phyloP scores from a whole-genome alignment of 1,140 invertebrate genomes.

The Lithobius niger region DNA sequence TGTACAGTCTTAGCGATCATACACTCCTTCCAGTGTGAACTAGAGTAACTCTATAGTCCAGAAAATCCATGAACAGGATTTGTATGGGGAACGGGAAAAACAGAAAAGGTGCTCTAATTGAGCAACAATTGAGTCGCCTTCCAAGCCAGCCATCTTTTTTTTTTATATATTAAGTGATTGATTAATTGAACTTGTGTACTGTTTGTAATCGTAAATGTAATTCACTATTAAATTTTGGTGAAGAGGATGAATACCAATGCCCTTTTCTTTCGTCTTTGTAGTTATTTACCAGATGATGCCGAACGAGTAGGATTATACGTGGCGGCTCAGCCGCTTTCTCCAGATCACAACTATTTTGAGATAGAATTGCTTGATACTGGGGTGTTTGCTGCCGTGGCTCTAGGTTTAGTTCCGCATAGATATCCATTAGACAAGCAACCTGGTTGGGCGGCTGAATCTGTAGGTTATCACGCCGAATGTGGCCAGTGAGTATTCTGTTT shows the following conservation, averaged over 20 bases:
- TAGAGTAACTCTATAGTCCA: too few species aligned
- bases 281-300: conserved; percentile 27
- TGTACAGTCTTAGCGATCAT: too few species aligned
- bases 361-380: conserved; percentile 34
- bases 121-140: neutral
- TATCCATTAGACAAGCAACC: conserved; percentile 35
- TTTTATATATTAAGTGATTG: neutral
- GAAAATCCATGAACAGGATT: too few species aligned
- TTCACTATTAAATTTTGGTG: neutral
- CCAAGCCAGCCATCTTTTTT: neutral
- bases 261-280: conserved; percentile 16
- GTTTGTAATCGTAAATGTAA: neutral
- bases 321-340: conserved; percentile 26
- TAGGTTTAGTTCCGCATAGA: conserved; percentile 33
- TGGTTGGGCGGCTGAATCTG: conserved; percentile 33
- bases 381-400: conserved; percentile 26
- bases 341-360: conserved; percentile 35
- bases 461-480: conserved; percentile 35
- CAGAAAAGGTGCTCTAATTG: too few species aligned
- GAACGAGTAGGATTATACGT: conserved; percentile 32
- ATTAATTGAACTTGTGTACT: neutral
- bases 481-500: conserved; percentile 36
- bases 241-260: too few species aligned
- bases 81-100: too few species aligned
- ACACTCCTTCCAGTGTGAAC: too few species aligned